phyloP scores from a whole-genome alignment of 2,113 vertebrate genomes.

The Phainopepla nitens region DNA sequence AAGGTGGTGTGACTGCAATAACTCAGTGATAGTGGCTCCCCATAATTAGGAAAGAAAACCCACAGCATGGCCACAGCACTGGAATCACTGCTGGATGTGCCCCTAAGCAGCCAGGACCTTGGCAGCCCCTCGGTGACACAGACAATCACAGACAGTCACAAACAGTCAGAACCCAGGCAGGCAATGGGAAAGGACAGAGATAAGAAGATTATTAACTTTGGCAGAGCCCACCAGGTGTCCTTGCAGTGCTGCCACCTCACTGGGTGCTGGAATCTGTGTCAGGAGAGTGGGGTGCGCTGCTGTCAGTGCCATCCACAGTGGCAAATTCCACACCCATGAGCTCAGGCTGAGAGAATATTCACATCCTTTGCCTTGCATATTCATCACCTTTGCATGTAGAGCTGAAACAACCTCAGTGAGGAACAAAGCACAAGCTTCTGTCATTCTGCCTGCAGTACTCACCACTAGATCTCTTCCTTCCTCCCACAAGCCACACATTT shows the following conservation, averaged over 20 bases:
- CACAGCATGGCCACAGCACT: background rate
- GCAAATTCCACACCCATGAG: background rate
- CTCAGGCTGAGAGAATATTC: background rate
- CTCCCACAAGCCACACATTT: background rate
- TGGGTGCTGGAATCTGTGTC: background rate
- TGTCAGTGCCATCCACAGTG: background rate
- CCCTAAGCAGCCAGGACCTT: background rate
- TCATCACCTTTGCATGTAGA: background rate
- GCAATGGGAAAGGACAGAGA: background rate
- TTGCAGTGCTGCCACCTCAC: background rate
- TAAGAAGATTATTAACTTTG: background rate
- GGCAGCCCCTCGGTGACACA: background rate
- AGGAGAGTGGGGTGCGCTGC: background rate
- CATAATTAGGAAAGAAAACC: background rate
- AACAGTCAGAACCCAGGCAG: background rate
- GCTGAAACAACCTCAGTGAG: background rate
- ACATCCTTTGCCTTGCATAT: background rate
- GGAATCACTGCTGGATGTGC: background rate
- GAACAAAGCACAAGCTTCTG: background rate
- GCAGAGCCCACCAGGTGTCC: background rate
- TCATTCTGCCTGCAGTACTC: background rate
- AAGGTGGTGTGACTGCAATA: background rate
- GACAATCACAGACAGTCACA: accelerated
- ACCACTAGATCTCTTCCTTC: background rate
- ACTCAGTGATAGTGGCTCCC: background rate